Conservation (phyloP, 2,113 vertebrate species). For the Amia ocellicauda region DNA sequence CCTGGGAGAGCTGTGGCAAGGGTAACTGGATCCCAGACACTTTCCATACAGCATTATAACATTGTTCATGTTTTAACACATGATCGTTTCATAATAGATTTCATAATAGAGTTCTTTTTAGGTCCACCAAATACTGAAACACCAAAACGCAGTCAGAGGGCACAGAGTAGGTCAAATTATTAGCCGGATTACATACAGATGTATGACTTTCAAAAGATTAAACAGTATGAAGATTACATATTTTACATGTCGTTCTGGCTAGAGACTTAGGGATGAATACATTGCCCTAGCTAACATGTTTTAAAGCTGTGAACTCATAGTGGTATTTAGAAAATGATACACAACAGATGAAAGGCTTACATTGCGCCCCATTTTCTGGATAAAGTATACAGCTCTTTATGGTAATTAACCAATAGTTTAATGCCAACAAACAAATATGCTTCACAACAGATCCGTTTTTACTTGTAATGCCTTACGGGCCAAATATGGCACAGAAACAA, state of each 20-base stretch:
- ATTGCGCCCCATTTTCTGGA: not conserved
- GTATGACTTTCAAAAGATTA: not conserved
- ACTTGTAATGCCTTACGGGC: not conserved
- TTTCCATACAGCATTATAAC: not conserved
- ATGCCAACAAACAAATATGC: not conserved
- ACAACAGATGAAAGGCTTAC: not conserved
- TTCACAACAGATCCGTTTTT: not conserved
- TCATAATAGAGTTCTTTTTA: not conserved
- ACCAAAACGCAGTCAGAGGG: not conserved
- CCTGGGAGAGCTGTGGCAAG: too few relatives aligned
- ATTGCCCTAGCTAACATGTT: not conserved
- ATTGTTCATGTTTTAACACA: not conserved
- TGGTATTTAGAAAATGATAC: not conserved
- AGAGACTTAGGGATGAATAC: not conserved
- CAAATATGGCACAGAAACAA: too few relatives aligned
- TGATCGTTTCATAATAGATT: conserved; percentile 5
- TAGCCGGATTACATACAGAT: not conserved
- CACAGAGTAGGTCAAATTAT: not conserved
- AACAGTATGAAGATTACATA: not conserved
- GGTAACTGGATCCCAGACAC: not conserved
- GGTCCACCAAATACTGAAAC: not conserved
- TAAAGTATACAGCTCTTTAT: not conserved
- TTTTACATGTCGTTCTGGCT: not conserved
- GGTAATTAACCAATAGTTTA: not conserved
- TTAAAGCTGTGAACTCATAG: not conserved